Evolutionary conservation across 2,797 vertebrate genomes (phyloP).

Genomic region (Gambusia yucatana): DNA sequence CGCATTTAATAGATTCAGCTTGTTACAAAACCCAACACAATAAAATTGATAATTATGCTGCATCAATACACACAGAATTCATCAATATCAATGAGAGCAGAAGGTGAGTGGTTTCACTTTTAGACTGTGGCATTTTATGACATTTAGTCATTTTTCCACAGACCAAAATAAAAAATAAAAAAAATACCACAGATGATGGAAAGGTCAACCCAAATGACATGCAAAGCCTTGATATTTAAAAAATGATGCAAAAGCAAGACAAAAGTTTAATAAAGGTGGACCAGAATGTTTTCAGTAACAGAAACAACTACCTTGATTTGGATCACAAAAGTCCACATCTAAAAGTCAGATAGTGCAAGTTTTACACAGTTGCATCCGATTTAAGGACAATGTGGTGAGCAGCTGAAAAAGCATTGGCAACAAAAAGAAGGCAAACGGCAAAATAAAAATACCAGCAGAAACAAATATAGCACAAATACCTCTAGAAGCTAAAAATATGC

Average conservation of each 20-base stretch:
- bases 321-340: conserved; percentile 11
- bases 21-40: conserved; percentile 25
- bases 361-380: conserved; percentile 14
- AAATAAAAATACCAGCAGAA: conserved; percentile 24
- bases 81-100: conserved; percentile 25
- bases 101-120: conserved; percentile 61
- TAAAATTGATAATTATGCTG: not conserved
- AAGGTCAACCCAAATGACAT: conserved; percentile 56
- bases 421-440: conserved; percentile 49
- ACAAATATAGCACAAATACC: conserved; percentile 17
- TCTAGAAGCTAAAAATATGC: conserved; percentile 24
- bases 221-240: conserved; percentile 48
- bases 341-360: conserved; percentile 19
- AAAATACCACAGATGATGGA: conserved; percentile 48
- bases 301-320: conserved; percentile 25
- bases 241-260: conserved; percentile 39
- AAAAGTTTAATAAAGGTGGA: conserved; percentile 9
- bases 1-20: conserved; percentile 27
- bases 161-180: conserved; percentile 32
- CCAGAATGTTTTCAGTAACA: conserved; percentile 28
- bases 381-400: conserved; percentile 70
- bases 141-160: conserved; percentile 53
- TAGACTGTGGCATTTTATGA: conserved; percentile 42
- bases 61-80: conserved; percentile 20
- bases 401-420: conserved; percentile 61